These are phyloP conservation scores for Eulemur albifrons DNA, from an alignment of 2,797 vertebrate genomes.

Conservation along the genomic window DNA sequence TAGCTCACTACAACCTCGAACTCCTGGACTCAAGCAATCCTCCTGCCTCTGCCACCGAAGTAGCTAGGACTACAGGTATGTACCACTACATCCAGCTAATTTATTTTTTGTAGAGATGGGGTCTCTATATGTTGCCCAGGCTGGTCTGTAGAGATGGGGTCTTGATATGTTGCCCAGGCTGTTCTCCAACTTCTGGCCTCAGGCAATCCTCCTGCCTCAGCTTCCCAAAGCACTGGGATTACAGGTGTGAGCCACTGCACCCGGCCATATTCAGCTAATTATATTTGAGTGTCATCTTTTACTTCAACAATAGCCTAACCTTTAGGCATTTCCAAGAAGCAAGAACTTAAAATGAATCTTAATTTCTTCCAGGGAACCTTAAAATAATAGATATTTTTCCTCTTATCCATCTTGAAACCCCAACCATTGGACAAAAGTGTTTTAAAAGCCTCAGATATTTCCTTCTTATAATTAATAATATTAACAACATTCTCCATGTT, in stretches of 20 bases:
- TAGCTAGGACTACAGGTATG: not conserved
- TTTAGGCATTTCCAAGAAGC: not conserved
- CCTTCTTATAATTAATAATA: constrained; percentile 3
- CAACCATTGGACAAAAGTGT: not conserved
- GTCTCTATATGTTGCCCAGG: not conserved
- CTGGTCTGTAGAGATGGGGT: not conserved
- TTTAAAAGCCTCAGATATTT: not conserved
- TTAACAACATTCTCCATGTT: not conserved
- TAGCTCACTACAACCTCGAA: too few relatives aligned
- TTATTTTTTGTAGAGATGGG: not conserved
- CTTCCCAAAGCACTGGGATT: not conserved
- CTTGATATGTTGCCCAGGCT: too few relatives aligned
- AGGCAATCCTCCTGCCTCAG: not conserved
- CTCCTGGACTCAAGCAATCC: not conserved
- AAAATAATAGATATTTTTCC: not conserved
- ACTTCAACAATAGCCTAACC: not conserved
- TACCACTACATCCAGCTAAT: not conserved
- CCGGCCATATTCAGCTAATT: not conserved
- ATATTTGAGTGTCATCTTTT: constrained; percentile 23
- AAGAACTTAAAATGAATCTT: constrained; percentile 37
- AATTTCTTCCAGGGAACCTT: constrained; percentile 35
- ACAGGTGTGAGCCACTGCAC: not conserved
- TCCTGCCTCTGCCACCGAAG: not conserved
- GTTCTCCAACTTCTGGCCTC: not conserved
- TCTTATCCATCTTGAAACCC: not conserved